Evolutionary conservation across 1,140 invertebrate species (phyloP).

Genomic region (Ridgeia piscesae): DNA sequence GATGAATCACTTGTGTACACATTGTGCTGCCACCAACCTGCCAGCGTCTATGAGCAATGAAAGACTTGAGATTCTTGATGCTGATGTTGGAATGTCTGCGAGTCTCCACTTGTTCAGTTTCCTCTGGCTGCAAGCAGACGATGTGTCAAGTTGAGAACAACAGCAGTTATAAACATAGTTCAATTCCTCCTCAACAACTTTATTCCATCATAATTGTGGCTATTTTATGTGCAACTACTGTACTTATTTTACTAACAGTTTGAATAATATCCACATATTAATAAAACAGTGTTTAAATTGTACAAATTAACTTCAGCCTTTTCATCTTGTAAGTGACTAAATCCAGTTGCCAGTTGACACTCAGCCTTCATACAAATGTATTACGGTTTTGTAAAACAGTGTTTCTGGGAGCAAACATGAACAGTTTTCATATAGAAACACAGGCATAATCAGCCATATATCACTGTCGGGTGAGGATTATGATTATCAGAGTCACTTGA

Average conservation of each 20-base stretch:
- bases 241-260: neutral
- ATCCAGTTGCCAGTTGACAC: neutral
- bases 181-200: neutral
- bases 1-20: no score
- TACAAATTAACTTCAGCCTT: no score
- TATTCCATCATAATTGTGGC: neutral
- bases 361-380: neutral
- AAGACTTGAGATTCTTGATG: conserved; percentile 60
- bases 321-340: neutral
- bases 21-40: conserved; percentile 51
- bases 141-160: neutral
- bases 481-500: no score
- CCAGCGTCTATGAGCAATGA: conserved; percentile 61
- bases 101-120: conserved; percentile 45
- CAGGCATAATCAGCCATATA: no score
- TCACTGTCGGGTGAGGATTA: no score
- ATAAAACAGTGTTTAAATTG: neutral
- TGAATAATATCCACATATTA: neutral
- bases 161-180: neutral
- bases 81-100: conserved; percentile 56
- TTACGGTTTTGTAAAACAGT: no score
- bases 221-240: neutral
- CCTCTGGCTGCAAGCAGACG: conserved; percentile 40
- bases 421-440: no score
- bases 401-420: no score